Evolutionary conservation across 2,113 vertebrate species (phyloP), one percentile per base, ranked within the genome.

Genomic region (Gambusia holbrooki): DNA sequence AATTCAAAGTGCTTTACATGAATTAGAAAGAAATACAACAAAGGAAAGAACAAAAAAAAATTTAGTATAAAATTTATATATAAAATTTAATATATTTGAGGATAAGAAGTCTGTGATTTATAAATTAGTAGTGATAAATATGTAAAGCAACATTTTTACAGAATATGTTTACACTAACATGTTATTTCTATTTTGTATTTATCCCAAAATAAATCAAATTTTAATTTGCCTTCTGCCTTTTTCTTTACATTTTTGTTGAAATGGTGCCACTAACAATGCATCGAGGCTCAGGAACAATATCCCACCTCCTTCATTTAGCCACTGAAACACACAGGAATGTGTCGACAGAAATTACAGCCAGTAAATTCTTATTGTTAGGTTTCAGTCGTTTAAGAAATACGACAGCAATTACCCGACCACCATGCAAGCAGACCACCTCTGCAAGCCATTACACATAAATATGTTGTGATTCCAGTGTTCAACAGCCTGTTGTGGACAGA

Each of bases 401-500:
- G 86, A 90, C 75, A 75, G 89, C 89, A 93, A 92, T 92, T 90
- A 93, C 83, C 84, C 62, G 35, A 58, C 63, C 77, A 76, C 62
- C 69, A 68, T 82, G 83, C 72, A 77, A 83, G 87, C 77, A 74
- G 84, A 82, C 77, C 86, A 90, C 86, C 89, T 79, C 89, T 88
- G 88, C 86, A 86, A 89, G 73, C 86, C 88, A 90, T 89, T 79
- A 79, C 86, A 85, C 87, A 82, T 87, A 87, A 86, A 92, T 82
- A 84, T 86, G 89, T 91, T 92, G 89, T 93, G 92, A 92, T 91
- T 88, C 79, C 79, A 74, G 84, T 90, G 87, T 92, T 91, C 85
- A 85, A 86, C 87, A 82, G 85, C 79, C 80, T 84, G 85, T 84
- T 90, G 74, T 81, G 81, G 85, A 89, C 85, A 85, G 84, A 92